Evolutionary conservation across 2,888 invertebrate genomes (phyloP), one percentile per base, ranked within the genome.

Genomic region (Brassicogethes aeneus): DNA sequence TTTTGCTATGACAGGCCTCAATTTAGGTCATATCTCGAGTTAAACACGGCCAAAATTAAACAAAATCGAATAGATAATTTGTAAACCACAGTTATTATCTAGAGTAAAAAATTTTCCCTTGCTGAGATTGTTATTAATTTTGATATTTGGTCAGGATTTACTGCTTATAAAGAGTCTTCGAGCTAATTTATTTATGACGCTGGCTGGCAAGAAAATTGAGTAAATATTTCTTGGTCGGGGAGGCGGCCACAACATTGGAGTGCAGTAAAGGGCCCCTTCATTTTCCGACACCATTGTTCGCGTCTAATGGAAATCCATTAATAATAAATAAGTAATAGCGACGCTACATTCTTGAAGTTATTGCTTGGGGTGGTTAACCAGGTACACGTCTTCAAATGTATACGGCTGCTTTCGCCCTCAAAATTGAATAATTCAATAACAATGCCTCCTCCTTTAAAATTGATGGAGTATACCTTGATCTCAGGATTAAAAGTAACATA

Each of bases 251-350:
- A 23, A 23, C 23, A 10, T 23, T 7, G 23, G 23, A n/a, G 23
- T 23, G 5, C 23, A 45, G 47, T 52, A n/a, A n/a, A n/a, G n/a
- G n/a, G n/a, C n/a, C 47, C 55, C 50, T 51, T 46, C 44, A 46
- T 54, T 50, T 53, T 46, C 58, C 48, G 48, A 55, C 52, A 45
- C 56, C 56, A 61, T 61, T 61, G 61, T 61, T 61, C 60, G 54
- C 52, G 52, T 57, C 60, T 63, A 62, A 61, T 61, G 61, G 62
- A 59, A 56, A 56, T 57, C 58, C 61, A 62, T 63, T 62, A 63
- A 62, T 63, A 63, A 62, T 62, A 62, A 61, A 63, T 63, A 62
- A 60, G 57, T 58, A 59, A 59, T 56, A 56, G 56, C 55, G 46
- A 10, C 32, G 32, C 32, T 13, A 32, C 12, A 32, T 32, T 32